Evolutionary conservation across 2,113 vertebrate species (phyloP), one percentile per base, ranked within the genome.

Genomic region (Lagopus leucura): DNA sequence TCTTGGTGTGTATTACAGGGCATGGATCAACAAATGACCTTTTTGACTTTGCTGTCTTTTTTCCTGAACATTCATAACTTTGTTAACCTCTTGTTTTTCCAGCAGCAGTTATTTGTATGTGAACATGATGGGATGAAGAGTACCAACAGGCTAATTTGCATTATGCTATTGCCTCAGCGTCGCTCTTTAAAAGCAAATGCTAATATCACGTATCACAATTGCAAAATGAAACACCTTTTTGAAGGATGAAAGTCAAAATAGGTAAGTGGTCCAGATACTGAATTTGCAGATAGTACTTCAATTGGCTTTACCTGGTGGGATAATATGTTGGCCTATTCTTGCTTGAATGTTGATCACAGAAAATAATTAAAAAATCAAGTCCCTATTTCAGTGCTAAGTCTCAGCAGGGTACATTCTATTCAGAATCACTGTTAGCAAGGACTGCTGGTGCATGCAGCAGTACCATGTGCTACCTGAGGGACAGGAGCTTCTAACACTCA

Each of bases 231-330:
- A 4, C 21, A 28, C 0, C 22, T 34, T 55, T 76, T 24, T 55
- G 52, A 72, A 15, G 10, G 40, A 21, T 52, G 32, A 21, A 67
- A 77, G n/a, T 67, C 40, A 76, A 76, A 66, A 43, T 4, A 54
- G 20, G 38, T 6, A 47, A 60, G 8, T 40, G 21, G 42, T 80
- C 38, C 71, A 73, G 40, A 32, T 25, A 18, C 45, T 15, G 13
- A 32, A 71, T 50, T 90, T 66, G 24, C 19, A 71, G 20, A 60
- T 50, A 55, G 8, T 12, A 36, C 55, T 83, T 87, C 12, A 45
- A 4, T 20, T 43, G 0, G 0, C 7, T 34, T 42, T 30, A 21
- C n/a, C 50, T 69, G 64, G 14, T 15, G 13, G 17, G n/a, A 48
- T 65, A 25, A 75, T 20, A 22, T 38, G 12, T 43, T 54, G 10